These are phyloP conservation scores for Heliconius erato DNA, from an alignment of 2,888 invertebrate genomes.

Conservation along the genomic window DNA sequence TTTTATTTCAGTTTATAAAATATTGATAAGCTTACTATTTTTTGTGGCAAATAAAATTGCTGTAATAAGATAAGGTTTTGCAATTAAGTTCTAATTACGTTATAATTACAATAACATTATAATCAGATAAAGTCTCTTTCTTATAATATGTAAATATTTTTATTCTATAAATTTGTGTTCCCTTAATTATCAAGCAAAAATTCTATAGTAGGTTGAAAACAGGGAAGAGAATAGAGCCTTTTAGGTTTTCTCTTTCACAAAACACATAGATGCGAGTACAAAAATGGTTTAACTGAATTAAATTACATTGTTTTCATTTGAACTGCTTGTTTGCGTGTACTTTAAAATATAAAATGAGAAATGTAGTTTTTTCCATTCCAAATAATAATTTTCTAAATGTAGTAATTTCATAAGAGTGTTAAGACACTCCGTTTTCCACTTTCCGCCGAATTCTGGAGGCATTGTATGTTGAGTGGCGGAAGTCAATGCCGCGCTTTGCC, in stretches of 20 bases:
- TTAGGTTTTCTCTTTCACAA: neutral
- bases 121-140: neutral
- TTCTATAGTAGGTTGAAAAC: neutral
- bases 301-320: too few species aligned
- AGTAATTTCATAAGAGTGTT: too few species aligned
- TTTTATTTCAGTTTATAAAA: neutral
- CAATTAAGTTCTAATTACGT: constrained; percentile 11
- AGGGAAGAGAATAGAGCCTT: neutral
- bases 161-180: neutral
- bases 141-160: neutral
- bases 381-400: too few species aligned
- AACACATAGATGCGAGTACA: neutral
- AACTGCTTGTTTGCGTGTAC: too few species aligned
- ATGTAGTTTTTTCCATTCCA: too few species aligned
- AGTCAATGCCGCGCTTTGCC: too few species aligned
- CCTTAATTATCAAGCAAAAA: neutral
- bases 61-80: constrained; percentile 12
- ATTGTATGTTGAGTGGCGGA: too few species aligned
- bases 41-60: constrained; percentile 11
- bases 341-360: too few species aligned
- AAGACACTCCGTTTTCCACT: too few species aligned
- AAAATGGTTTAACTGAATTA: neutral
- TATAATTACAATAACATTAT: neutral
- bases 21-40: neutral
- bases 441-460: too few species aligned